Base-by-base conservation (phyloP, 1,140 invertebrate species). In the Lordiphosa mommai region DNA sequence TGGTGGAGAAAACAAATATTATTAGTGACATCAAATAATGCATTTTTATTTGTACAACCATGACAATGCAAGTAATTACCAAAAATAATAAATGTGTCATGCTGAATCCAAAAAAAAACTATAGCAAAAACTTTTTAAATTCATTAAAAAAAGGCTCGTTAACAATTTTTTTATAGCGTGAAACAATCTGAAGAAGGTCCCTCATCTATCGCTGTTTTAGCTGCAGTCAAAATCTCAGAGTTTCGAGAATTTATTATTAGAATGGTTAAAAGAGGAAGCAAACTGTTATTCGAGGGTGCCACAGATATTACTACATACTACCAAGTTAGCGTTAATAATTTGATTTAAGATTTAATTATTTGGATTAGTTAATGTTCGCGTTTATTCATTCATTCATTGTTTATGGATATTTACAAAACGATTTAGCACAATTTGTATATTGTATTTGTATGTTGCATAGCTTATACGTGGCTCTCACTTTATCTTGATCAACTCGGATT, bases 321-420 rank as follows among this genome's bases (percentile, higher is more conserved):
- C 32, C 3, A 10, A 33, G n/a, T 33, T 33, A 33, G n/a, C n/a
- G n/a, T n/a, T n/a, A n/a, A n/a, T n/a, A n/a, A n/a, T n/a, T n/a
- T n/a, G n/a, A n/a, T n/a, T 20, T 0, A 8, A 17, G 32, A 43
- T 20, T 27, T 9, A 6, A 5, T 38, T 12, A 10, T 1, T 43
- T 58, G 38, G 13, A 58, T 58, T 61, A 55, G 37, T 47, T 68
- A 48, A 55, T 69, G 37, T 36, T 69, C 66, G 64, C 32, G 32
- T 68, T 68, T 67, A 68, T 60, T 52, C 23, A 27, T 27, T 27
- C 23, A 27, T 67, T 59, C 33, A 68, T 67, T 52, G 32, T 67
- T 52, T 48, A 60, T 68, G 47, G 12, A 69, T 69, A 69, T 70
- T 70, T 70, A 70, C 63, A 67, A 67, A 66, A 58, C 63, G 63